Conservation (phyloP, 2,797 vertebrate genomes). For the Anguilla anguilla region DNA sequence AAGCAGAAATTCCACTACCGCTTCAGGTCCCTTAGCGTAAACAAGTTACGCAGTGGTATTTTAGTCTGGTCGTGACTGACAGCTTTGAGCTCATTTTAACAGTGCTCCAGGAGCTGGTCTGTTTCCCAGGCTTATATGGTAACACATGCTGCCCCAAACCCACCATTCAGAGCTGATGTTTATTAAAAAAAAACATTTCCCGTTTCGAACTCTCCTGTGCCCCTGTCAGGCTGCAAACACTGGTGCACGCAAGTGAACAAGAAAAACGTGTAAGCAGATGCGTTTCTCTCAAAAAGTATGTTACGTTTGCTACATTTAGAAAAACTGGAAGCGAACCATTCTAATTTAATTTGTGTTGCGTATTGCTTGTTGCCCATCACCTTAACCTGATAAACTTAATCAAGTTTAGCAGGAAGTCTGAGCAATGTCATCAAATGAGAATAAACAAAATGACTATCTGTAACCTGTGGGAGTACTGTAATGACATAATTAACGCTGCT, state of each 20-base stretch:
- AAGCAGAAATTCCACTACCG: conserved; percentile 50
- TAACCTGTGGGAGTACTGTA: neutral
- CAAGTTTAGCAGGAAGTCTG: conserved; percentile 9
- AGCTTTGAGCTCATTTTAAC: conserved; percentile 34
- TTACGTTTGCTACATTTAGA: neutral
- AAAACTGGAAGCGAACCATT: neutral
- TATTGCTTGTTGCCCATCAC: neutral
- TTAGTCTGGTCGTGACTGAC: conserved; percentile 30
- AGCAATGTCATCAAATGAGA: neutral
- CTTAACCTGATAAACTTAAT: conserved; percentile 12
- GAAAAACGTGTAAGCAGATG: neutral
- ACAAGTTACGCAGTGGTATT: conserved; percentile 43
- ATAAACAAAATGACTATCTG: conserved; percentile 20
- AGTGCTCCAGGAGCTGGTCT: neutral
- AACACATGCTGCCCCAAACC: neutral
- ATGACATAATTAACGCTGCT: neutral
- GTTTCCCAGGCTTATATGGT: conserved; percentile 24
- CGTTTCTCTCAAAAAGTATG: neutral
- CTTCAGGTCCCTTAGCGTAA: conserved; percentile 47
- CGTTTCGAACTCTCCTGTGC: neutral
- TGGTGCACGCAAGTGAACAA: neutral
- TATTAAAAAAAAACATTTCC: neutral
- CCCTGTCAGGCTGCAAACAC: neutral
- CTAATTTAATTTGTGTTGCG: neutral
- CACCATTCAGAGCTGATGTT: neutral